phyloP scores from a whole-genome alignment of 2,888 invertebrate genomes.

The Agonum fuliginosum region DNA sequence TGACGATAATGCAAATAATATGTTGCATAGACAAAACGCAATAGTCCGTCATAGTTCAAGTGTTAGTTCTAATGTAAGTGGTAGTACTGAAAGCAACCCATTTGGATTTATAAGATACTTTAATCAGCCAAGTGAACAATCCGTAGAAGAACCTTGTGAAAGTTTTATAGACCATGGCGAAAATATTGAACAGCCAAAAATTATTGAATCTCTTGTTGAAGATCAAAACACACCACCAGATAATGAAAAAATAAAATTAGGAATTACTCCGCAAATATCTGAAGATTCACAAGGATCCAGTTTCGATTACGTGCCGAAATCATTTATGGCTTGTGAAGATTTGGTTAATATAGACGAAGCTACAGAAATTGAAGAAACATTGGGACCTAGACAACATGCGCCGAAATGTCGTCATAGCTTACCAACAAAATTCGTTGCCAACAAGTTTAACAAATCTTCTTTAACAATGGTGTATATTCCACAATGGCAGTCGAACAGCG shows the following conservation, averaged over 20 bases:
- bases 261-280: conserved; percentile 75
- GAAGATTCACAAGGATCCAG: conserved; percentile 78
- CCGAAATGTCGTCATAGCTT: conserved; percentile 78
- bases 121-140: conserved; percentile 71
- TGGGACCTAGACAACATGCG: conserved; percentile 65
- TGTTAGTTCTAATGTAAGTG: conserved; percentile 74
- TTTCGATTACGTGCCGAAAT: conserved; percentile 75
- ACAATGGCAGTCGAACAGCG: conserved; percentile 72
- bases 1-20: conserved; percentile 68
- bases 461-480: conserved; percentile 77
- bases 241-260: conserved; percentile 32
- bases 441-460: conserved; percentile 76
- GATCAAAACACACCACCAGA: conserved; percentile 46
- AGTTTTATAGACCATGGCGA: conserved; percentile 75
- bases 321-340: conserved; percentile 81
- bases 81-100: conserved; percentile 78
- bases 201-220: conserved; percentile 62
- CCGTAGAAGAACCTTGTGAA: conserved; percentile 71
- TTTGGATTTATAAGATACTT: conserved; percentile 82
- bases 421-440: conserved; percentile 79
- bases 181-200: conserved; percentile 63
- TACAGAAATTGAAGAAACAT: conserved; percentile 73
- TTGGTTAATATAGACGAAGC: conserved; percentile 80
- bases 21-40: conserved; percentile 78
- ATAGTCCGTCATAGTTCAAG: conserved; percentile 68